Evolutionary conservation across 1,140 invertebrate genomes (phyloP).

Genomic region (Ostrea denselamellosa): DNA sequence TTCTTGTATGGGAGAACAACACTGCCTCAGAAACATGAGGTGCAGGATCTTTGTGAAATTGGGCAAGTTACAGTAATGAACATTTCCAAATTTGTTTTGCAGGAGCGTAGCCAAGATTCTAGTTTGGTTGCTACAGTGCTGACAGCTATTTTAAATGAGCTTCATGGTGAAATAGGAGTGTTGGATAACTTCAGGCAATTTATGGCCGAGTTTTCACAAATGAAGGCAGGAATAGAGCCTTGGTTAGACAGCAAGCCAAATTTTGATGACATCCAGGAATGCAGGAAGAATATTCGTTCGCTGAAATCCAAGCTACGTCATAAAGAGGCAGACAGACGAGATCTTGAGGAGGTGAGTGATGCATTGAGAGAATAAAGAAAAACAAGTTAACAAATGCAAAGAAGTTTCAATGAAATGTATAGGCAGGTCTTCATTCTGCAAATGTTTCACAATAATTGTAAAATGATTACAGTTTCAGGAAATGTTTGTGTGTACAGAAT

Average conservation of each 20-base stretch:
- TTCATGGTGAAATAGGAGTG: constrained; percentile 57
- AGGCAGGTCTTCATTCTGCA: no score
- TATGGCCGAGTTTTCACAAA: constrained; percentile 55
- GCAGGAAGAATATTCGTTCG: constrained; percentile 58
- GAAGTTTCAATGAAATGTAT: no score
- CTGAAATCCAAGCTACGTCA: constrained; percentile 69
- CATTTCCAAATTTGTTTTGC: not conserved
- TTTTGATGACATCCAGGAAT: constrained; percentile 57
- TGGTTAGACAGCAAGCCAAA: constrained; percentile 63
- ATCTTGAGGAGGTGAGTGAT: constrained; percentile 66
- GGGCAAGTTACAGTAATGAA: not conserved
- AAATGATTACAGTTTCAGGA: no score
- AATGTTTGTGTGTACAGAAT: no score
- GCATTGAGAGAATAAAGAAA: no score
- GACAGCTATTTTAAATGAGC: constrained; percentile 60
- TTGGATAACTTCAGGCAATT: constrained; percentile 59
- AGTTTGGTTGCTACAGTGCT: constrained; percentile 61
- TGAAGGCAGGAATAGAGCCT: constrained; percentile 58
- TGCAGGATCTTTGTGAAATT: no score
- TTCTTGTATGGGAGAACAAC: not conserved
- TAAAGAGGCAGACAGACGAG: constrained; percentile 68
- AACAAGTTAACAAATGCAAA: no score
- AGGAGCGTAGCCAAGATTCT: constrained; percentile 63
- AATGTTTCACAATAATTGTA: no score
- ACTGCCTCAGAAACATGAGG: no score